Percentiles rank a stretch among this genome's conserved stretches.
Evolutionary conservation across 2,797 vertebrate genomes (phyloP).

Genomic region (Cossypha niveicapilla): DNA sequence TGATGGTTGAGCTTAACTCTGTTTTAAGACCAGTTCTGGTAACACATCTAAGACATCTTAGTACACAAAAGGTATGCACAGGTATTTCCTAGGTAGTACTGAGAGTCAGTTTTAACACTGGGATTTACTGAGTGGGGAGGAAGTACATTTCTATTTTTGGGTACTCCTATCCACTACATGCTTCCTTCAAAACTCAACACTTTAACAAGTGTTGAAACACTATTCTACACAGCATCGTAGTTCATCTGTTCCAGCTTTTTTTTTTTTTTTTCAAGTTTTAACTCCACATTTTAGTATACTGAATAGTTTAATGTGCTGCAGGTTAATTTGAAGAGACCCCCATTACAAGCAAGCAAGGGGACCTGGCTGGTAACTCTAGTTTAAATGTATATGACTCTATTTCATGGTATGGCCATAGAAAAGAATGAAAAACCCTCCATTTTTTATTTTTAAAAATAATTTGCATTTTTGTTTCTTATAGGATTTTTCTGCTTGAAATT

Average conservation of each 20-base stretch:
- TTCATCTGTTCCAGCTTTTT: background rate
- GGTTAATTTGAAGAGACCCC: background rate
- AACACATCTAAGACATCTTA: background rate
- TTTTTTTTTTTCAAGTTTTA: background rate
- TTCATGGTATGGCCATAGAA: background rate
- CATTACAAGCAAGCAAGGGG: background rate
- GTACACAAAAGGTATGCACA: background rate
- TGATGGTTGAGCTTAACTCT: background rate
- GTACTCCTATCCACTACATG: background rate
- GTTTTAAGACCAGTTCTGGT: background rate
- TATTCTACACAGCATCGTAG: background rate
- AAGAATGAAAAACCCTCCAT: rapidly evolving
- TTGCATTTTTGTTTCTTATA: background rate
- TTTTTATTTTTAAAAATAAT: background rate
- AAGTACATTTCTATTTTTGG: background rate
- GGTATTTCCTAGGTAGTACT: background rate
- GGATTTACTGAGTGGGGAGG: background rate
- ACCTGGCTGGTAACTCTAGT: background rate
- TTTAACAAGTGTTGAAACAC: background rate
- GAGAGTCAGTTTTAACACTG: background rate
- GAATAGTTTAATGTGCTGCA: background rate
- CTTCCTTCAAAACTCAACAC: background rate
- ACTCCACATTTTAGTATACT: background rate
- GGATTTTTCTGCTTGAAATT: background rate
- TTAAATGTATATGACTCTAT: background rate